phyloP scores from a whole-genome alignment of 2,113 vertebrate species.

The Odontesthes bonariensis region DNA sequence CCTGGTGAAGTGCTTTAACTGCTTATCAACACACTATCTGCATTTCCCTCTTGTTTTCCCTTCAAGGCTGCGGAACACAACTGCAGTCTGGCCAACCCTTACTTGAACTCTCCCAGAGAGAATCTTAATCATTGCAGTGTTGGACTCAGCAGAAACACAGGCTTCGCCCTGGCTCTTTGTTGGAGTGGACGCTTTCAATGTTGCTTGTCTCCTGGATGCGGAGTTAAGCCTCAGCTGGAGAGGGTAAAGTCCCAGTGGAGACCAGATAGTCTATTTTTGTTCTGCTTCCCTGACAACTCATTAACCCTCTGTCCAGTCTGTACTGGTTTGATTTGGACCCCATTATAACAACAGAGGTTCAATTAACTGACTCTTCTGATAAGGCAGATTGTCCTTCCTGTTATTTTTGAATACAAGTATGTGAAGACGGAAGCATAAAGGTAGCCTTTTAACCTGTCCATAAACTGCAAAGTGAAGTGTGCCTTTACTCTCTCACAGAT shows the following conservation, averaged over 20 bases:
- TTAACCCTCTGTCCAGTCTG: slow-evolving; percentile 73
- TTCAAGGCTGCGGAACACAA: slow-evolving; percentile 57
- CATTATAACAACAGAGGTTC: slow-evolving; percentile 63
- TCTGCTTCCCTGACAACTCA: slow-evolving; percentile 74
- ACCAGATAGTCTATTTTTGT: slow-evolving; percentile 72
- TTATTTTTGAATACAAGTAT: slow-evolving; percentile 39
- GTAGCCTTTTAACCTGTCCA: slow-evolving; percentile 24
- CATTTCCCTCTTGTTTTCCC: slow-evolving; percentile 52
- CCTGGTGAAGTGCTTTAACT: slow-evolving; percentile 84
- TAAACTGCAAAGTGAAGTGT: slow-evolving; percentile 37
- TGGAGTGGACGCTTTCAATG: slow-evolving; percentile 49
- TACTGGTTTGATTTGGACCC: slow-evolving; percentile 60
- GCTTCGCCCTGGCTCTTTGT: slow-evolving; percentile 42
- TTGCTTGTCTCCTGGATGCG: slow-evolving; percentile 53
- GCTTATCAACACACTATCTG: slow-evolving; percentile 64
- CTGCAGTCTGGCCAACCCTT: slow-evolving; percentile 55
- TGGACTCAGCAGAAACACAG: slow-evolving; percentile 50
- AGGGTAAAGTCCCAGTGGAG: slow-evolving; percentile 72
- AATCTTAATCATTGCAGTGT: slow-evolving; percentile 66
- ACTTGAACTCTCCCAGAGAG: slow-evolving; percentile 68
- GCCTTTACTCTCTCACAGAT: slow-evolving; percentile 33
- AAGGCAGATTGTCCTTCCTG: slow-evolving; percentile 47
- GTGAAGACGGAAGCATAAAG: slow-evolving; percentile 42
- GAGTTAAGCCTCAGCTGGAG: slow-evolving; percentile 75
- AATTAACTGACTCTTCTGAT: slow-evolving; percentile 68